Base-by-base conservation (phyloP, 2,113 vertebrate genomes). In the Dicentrarchus labrax region DNA sequence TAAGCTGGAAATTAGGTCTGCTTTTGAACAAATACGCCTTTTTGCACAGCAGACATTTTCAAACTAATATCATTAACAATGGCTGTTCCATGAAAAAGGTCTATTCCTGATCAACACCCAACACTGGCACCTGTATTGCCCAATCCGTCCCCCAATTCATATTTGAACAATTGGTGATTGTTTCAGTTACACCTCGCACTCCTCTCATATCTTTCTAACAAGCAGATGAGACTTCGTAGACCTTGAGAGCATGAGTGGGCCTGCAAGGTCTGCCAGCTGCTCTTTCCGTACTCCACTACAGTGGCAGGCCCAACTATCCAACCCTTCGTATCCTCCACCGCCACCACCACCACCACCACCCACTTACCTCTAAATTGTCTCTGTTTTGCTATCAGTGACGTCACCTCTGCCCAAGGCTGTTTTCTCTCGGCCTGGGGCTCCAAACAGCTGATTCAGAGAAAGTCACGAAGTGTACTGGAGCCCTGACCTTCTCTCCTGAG, bases 401-500 rank as follows among this genome's bases (percentile, higher is more conserved):
- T 95, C 94, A 93, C 41, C 1, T 72, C 74, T 83, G 68, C 85
- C 96, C 94, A 94, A 94, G 95, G 90, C 92, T 94, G 93, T 94
- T 87, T 86, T 95, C 94, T 93, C 93, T 94, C 95, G 94, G 93
- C 72, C 81, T 48, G 69, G 50, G 72, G 90, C 92, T 88, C 88
- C 78, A 95, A 96, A 96, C 95, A 95, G 95, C 94, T 95, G 95
- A 96, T 95, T 96, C 95, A 94, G 94, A 91, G 93, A 94, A 94
- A 95, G 93, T 90, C 93, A 95, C 96, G 94, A 95, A 92, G 94
- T 92, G 92, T 94, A 89, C 95, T 87, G 84, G 94, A 93, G 88
- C 83, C 79, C 92, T 92, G 94, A 96, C 97, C 97, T 97, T 98
- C 96, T 94, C 86, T 92, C 84, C 78, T 95, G 93, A 98, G 97